These are phyloP conservation scores for Cataglyphis rosenhaueri DNA, from an alignment of 2,888 invertebrate species.

Conservation along the genomic window DNA sequence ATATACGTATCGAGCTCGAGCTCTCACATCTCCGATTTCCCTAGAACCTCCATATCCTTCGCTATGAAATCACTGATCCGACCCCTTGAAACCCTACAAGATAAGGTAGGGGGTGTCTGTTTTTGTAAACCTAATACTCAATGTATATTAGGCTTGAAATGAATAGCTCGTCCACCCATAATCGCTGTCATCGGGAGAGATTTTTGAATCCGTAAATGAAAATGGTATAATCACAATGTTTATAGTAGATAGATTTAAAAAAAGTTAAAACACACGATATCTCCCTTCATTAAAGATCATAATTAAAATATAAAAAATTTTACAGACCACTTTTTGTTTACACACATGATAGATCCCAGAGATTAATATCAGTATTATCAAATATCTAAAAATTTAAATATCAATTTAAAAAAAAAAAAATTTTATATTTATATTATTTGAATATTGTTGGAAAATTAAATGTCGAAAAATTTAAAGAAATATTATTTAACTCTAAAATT, in stretches of 20 bases:
- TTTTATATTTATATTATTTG: no score
- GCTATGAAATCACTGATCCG: conserved; percentile 63
- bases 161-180: conserved; percentile 64
- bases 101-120: conserved; percentile 70
- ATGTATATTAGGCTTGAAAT: conserved; percentile 78
- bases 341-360: neutral
- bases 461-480: neutral
- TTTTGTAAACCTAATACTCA: conserved; percentile 80
- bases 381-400: neutral
- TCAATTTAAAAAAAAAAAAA: no score
- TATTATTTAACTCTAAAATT: neutral
- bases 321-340: neutral
- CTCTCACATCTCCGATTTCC: conserved; percentile 68
- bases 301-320: conserved; percentile 1
- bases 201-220: conserved; percentile 10
- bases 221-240: neutral
- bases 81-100: conserved; percentile 61
- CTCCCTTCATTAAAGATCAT: neutral
- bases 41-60: conserved; percentile 62
- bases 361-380: neutral
- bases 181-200: conserved; percentile 64
- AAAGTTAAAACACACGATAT: neutral
- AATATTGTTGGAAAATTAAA: neutral
- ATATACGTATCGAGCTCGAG: conserved; percentile 55
- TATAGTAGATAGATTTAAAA: neutral